A percentile compares a stretch with the other conserved stretches of the same genome.
Conservation (phyloP, 2,113 vertebrate genomes). For the Mus musculus region DNA sequence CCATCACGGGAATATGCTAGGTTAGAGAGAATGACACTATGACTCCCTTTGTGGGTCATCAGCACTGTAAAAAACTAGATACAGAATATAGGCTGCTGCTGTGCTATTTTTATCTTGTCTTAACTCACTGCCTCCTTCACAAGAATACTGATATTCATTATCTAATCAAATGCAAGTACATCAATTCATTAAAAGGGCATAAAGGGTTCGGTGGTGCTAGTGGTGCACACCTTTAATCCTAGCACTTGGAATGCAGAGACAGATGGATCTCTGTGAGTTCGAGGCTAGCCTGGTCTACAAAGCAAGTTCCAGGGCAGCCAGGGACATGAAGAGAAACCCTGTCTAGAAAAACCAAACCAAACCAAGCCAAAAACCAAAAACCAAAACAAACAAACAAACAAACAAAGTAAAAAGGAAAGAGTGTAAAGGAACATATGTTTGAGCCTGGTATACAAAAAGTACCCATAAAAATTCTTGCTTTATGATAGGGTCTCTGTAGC, state of each 20-base stretch:
- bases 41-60: neutral
- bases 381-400: no score
- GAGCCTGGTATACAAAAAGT: fast-evolving
- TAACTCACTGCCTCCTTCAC: fast-evolving
- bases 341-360: neutral
- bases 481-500: neutral
- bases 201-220: neutral
- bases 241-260: neutral
- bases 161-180: neutral
- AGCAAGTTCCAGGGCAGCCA: neutral
- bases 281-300: neutral
- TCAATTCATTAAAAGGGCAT: fast-evolving
- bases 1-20: no score
- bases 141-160: fast-evolving
- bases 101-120: neutral
- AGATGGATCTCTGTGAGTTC: neutral
- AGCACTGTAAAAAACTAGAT: neutral
- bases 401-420: neutral
- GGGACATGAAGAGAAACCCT: neutral
- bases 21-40: fast-evolving
- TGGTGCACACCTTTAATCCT: neutral
- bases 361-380: neutral
- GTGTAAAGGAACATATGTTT: neutral
- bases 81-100: no score
- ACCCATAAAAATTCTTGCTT: fast-evolving